A percentile compares a stretch with the other conserved stretches of the same genome.
phyloP scores from a whole-genome alignment of 2,797 vertebrate genomes.

The Pseudochromis fuscus region DNA sequence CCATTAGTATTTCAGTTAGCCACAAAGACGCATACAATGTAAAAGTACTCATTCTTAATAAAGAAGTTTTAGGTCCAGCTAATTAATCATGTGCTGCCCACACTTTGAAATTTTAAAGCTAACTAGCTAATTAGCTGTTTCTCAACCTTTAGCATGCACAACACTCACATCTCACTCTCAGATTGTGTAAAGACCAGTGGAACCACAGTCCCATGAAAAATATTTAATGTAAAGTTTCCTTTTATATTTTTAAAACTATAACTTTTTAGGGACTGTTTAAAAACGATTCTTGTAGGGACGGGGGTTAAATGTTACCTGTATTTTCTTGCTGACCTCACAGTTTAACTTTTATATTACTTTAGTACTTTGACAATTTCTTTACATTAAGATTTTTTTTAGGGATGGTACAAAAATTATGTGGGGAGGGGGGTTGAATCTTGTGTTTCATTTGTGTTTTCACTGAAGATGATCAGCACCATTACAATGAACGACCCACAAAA shows the following conservation, averaged over 20 bases:
- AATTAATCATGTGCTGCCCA: too few relatives aligned
- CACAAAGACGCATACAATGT: too few relatives aligned
- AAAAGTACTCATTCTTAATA: too few relatives aligned
- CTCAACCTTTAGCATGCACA: not conserved
- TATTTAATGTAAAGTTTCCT: not conserved
- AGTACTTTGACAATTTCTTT: not conserved
- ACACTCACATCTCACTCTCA: not conserved
- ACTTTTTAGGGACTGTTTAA: not conserved
- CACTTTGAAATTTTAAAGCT: too few relatives aligned
- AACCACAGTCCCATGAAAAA: not conserved
- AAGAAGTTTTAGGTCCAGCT: too few relatives aligned
- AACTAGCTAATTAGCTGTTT: too few relatives aligned
- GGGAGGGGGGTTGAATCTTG: too few relatives aligned
- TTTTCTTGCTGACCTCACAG: not conserved
- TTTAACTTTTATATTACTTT: too few relatives aligned
- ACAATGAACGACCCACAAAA: too few relatives aligned
- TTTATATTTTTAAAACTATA: not conserved
- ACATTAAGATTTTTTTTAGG: not conserved
- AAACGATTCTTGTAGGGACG: not conserved
- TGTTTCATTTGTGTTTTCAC: too few relatives aligned
- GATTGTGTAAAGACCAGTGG: conserved; percentile 8
- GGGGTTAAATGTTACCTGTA: not conserved
- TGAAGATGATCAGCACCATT: too few relatives aligned
- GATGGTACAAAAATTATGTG: not conserved
- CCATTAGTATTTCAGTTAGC: not conserved